These are phyloP conservation scores for Drosophila orosa DNA, from an alignment of 1,140 invertebrate species.

Conservation along the genomic window DNA sequence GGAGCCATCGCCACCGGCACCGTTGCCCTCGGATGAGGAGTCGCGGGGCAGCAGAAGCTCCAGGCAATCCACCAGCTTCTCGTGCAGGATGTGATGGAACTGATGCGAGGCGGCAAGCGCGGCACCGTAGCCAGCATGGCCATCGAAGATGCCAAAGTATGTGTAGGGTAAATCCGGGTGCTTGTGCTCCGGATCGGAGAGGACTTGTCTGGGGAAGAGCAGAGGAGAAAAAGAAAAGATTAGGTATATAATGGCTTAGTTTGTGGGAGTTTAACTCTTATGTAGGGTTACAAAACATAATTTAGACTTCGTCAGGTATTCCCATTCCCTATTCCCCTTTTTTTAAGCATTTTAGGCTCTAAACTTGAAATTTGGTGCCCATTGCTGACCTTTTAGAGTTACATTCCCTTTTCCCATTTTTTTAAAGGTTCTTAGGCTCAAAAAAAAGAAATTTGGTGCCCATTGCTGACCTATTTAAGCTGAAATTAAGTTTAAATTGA, in stretches of 20 bases:
- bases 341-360: accelerated
- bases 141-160: constrained; percentile 95
- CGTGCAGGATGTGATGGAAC: constrained; percentile 92
- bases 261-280: too few relatives aligned
- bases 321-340: neutral
- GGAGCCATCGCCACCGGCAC: constrained; percentile 21
- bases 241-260: neutral
- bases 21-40: neutral
- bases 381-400: too few relatives aligned
- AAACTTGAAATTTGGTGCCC: neutral
- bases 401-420: neutral
- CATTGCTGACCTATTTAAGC: too few relatives aligned
- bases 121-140: constrained; percentile 93
- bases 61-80: constrained; percentile 81
- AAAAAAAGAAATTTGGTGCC: neutral
- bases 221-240: neutral
- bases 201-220: constrained; percentile 71
- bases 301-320: too few relatives aligned
- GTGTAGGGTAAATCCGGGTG: constrained; percentile 86
- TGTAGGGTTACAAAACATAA: neutral
- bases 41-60: constrained; percentile 71
- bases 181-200: constrained; percentile 83
- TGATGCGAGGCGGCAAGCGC: constrained; percentile 91
- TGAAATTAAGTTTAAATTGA: neutral
- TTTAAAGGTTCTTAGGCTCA: accelerated